Evolutionary conservation across 35 echinoderm and acorn worm species (phyloP).

Genomic region (Amphiura filiformis): DNA sequence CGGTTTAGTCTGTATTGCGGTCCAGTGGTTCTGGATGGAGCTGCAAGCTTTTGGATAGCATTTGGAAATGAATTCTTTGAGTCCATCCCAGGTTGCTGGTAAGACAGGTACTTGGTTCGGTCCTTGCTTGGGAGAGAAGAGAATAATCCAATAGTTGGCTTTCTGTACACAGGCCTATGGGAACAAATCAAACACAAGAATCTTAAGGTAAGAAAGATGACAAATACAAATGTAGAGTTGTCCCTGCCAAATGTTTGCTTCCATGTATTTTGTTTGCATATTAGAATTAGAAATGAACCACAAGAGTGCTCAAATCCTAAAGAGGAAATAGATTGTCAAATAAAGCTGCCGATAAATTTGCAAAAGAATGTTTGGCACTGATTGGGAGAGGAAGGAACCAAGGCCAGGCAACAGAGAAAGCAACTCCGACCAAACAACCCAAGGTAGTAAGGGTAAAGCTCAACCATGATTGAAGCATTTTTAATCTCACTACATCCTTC

Average conservation of each 20-base stretch:
- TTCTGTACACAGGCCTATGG: conserved; percentile 69
- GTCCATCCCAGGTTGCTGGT: conserved; percentile 88
- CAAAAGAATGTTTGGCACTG: too few relatives aligned
- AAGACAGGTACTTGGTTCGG: conserved; percentile 9
- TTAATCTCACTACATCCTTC: too few relatives aligned
- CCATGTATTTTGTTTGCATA: neutral
- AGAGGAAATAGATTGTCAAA: too few relatives aligned
- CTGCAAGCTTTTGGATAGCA: conserved; percentile 72
- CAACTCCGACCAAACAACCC: too few relatives aligned
- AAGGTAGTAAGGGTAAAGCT: too few relatives aligned
- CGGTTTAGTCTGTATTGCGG: conserved; percentile 33
- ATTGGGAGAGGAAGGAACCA: too few relatives aligned
- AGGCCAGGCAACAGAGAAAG: too few relatives aligned
- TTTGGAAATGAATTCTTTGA: conserved; percentile 36
- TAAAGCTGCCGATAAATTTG: too few relatives aligned
- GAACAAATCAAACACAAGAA: conserved; percentile 1
- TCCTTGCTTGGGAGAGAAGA: conserved; percentile 16
- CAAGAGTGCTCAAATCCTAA: too few relatives aligned
- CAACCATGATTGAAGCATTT: too few relatives aligned
- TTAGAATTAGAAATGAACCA: neutral
- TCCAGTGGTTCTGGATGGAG: conserved; percentile 53
- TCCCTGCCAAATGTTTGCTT: neutral
- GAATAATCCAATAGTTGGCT: conserved; percentile 60
- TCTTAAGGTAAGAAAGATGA: neutral
- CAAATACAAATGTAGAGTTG: neutral